phyloP scores from a whole-genome alignment of 2,888 invertebrate species.

The Lasioglossum lativentre region DNA sequence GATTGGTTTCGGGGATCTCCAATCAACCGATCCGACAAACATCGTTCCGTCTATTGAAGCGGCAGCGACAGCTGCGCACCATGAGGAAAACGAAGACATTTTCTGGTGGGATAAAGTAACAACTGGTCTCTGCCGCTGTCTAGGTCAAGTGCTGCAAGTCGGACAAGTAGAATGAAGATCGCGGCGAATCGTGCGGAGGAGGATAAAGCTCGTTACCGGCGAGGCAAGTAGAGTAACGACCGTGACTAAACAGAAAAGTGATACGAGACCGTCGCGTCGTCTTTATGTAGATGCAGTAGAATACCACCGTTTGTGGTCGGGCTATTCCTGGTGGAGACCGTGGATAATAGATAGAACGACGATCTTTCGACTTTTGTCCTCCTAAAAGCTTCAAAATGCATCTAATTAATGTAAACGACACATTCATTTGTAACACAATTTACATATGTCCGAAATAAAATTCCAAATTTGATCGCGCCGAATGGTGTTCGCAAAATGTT shows the following conservation, averaged over 20 bases:
- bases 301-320: not conserved
- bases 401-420: not conserved
- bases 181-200: conserved; percentile 15
- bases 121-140: not conserved
- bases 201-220: conserved; percentile 1
- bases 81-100: not conserved
- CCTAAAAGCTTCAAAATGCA: not conserved
- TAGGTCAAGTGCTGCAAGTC: not conserved
- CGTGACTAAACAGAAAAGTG: not conserved
- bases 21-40: not conserved
- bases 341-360: not conserved
- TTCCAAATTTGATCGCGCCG: no score
- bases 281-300: not conserved
- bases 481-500: no score
- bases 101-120: not conserved
- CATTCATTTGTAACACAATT: no score
- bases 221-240: not conserved
- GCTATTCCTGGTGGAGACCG: not conserved
- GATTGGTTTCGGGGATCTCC: not conserved
- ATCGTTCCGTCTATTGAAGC: not conserved
- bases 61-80: not conserved
- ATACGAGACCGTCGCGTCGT: not conserved
- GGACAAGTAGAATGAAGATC: not conserved
- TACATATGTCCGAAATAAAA: no score
- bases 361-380: not conserved